Conservation (phyloP, 2,797 vertebrate species). For the Muraenolepis orangiensis region DNA sequence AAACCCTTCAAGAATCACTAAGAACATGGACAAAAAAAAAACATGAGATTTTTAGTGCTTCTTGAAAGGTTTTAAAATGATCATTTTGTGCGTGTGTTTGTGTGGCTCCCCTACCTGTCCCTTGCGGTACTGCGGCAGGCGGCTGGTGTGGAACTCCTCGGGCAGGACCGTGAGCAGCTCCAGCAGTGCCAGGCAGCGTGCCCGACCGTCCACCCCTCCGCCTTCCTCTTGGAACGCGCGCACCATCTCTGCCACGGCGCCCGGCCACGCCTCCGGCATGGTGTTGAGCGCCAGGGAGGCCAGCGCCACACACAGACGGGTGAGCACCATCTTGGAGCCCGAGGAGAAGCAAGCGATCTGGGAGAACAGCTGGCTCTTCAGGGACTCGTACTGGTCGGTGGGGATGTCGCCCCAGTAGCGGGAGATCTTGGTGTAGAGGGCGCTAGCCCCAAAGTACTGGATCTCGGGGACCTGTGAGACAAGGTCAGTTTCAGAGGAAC, state of each 20-base stretch:
- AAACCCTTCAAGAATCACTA: neutral
- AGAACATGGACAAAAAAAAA: too few relatives aligned
- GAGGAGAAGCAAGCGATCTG: slow-evolving; percentile 95
- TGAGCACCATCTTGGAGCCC: slow-evolving; percentile 96
- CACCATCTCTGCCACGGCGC: slow-evolving; percentile 95
- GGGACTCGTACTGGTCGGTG: slow-evolving; percentile 90
- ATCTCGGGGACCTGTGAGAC: slow-evolving; percentile 88
- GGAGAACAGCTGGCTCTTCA: slow-evolving; percentile 95
- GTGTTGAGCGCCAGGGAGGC: slow-evolving; percentile 97
- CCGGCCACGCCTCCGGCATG: slow-evolving; percentile 97
- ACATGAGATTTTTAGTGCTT: too few relatives aligned
- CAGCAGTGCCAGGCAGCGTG: slow-evolving; percentile 91
- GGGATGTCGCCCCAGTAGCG: slow-evolving; percentile 99
- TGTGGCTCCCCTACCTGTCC: slow-evolving; percentile 81
- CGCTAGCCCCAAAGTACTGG: slow-evolving; percentile 97
- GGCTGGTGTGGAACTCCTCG: slow-evolving; percentile 98
- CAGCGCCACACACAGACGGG: slow-evolving; percentile 92
- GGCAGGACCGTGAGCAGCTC: slow-evolving; percentile 97
- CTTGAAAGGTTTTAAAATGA: too few relatives aligned
- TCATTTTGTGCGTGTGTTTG: too few relatives aligned
- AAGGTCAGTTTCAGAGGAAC: neutral
- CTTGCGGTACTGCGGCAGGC: slow-evolving; percentile 92
- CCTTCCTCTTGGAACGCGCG: slow-evolving; percentile 94
- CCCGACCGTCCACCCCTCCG: slow-evolving; percentile 87
- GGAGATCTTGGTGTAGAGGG: slow-evolving; percentile 97